A percentile compares a stretch with the other conserved stretches of the same genome.
Evolutionary conservation across 2,797 vertebrate genomes (phyloP).

Genomic region (Poeciliopsis turneri): DNA sequence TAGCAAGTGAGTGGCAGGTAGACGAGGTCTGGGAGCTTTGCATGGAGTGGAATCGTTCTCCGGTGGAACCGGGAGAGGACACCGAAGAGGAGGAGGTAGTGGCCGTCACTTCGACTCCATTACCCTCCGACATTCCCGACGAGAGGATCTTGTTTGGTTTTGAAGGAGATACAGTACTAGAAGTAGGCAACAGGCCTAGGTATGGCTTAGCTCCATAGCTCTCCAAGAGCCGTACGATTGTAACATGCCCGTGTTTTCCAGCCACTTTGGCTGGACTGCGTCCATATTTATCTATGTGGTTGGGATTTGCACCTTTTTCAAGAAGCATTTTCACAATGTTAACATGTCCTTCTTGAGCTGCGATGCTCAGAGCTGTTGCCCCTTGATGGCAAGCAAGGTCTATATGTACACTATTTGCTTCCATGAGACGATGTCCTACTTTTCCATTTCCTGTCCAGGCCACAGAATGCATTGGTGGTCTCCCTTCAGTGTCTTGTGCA

Average conservation of each 20-base stretch:
- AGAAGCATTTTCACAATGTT: conserved; percentile 81
- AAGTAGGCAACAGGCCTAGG: conserved; percentile 58
- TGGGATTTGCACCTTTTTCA: conserved; percentile 79
- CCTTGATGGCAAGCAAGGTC: conserved; percentile 82
- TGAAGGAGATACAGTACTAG: conserved; percentile 57
- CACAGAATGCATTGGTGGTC: conserved; percentile 83
- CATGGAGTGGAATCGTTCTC: conserved; percentile 78
- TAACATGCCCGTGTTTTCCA: conserved; percentile 75
- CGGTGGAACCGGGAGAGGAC: conserved; percentile 81
- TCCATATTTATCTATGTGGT: conserved; percentile 80
- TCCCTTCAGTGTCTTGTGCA: conserved; percentile 77
- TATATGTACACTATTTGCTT: conserved; percentile 60
- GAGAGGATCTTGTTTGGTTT: conserved; percentile 61
- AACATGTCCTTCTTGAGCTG: conserved; percentile 82
- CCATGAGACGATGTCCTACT: conserved; percentile 74
- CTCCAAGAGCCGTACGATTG: conserved; percentile 80
- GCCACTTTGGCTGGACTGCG: conserved; percentile 83
- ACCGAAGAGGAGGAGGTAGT: conserved; percentile 72
- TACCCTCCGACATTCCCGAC: conserved; percentile 49
- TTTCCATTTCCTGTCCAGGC: conserved; percentile 81
- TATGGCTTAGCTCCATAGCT: conserved; percentile 79
- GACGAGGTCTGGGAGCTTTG: conserved; percentile 82
- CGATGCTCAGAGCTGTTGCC: conserved; percentile 84
- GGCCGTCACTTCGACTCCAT: conserved; percentile 41
- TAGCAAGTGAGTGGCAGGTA: conserved; percentile 82